These are phyloP conservation scores for Nothoprocta perdicaria DNA, from an alignment of 2,113 vertebrate genomes.

Conservation along the genomic window DNA sequence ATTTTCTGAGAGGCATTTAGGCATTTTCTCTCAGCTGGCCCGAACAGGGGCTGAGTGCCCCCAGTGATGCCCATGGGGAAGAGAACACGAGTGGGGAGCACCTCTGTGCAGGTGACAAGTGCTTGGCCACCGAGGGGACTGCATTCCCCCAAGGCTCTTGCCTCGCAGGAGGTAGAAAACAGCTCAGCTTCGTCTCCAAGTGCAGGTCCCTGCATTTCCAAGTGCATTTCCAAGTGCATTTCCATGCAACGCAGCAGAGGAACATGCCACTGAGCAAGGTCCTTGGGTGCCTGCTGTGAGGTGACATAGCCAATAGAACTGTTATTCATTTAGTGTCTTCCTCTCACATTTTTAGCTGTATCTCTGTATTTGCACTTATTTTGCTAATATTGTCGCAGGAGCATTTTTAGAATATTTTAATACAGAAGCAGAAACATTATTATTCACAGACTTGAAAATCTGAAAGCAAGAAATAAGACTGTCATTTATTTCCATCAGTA, in stretches of 20 bases:
- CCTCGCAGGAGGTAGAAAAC: background rate
- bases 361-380: background rate
- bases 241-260: background rate
- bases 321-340: background rate
- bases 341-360: background rate
- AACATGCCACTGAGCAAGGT: rapidly evolving
- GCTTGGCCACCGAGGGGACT: background rate
- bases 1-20: background rate
- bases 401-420: background rate
- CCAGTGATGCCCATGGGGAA: background rate
- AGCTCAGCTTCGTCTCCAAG: background rate
- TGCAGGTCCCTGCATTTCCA: background rate
- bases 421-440: background rate
- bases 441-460: background rate
- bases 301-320: background rate
- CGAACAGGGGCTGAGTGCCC: too few relatives aligned
- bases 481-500: background rate
- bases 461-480: background rate
- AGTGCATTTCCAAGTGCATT: background rate
- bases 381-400: background rate
- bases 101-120: background rate
- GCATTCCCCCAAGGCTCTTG: background rate
- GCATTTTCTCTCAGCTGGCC: too few relatives aligned
- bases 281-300: background rate
- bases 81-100: background rate